A percentile compares a stretch with the other conserved stretches of the same genome.
These are phyloP conservation scores for Perca fluviatilis DNA, from an alignment of 2,113 vertebrate species.

Conservation along the genomic window DNA sequence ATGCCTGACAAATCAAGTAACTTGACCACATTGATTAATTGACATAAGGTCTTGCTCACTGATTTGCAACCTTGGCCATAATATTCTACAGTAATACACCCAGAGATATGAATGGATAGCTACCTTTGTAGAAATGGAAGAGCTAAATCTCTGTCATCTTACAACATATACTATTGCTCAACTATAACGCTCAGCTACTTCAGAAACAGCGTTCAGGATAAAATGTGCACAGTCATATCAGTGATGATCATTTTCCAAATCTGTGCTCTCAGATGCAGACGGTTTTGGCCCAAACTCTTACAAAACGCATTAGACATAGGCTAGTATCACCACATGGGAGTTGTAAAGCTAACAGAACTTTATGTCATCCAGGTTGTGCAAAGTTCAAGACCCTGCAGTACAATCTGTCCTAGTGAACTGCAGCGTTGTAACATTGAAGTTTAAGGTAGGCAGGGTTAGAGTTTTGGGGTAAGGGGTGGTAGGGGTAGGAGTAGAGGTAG, in stretches of 20 bases:
- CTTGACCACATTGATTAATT: no score
- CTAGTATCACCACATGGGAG: conserved; percentile 16
- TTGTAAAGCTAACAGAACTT: conserved; percentile 27
- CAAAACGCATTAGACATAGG: conserved; percentile 19
- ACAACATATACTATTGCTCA: background rate
- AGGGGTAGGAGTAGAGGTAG: background rate
- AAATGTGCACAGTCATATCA: background rate
- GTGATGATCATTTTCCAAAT: conserved; percentile 10
- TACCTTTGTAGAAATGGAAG: background rate
- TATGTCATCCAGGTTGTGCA: conserved; percentile 23
- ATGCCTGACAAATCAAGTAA: no score
- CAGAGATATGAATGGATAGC: background rate
- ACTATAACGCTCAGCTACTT: background rate
- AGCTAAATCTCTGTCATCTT: no score
- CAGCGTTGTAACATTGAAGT: background rate
- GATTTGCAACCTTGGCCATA: background rate
- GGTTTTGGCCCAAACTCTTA: background rate
- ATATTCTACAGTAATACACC: background rate
- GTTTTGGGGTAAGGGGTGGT: background rate
- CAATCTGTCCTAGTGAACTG: background rate
- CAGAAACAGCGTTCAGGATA: background rate
- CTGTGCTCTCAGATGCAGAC: background rate
- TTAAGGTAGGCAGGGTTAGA: background rate
- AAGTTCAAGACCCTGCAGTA: conserved; percentile 17
- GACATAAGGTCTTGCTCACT: background rate